phyloP scores from a whole-genome alignment of 2,888 invertebrate species.

The Tromatobia lineatoria region DNA sequence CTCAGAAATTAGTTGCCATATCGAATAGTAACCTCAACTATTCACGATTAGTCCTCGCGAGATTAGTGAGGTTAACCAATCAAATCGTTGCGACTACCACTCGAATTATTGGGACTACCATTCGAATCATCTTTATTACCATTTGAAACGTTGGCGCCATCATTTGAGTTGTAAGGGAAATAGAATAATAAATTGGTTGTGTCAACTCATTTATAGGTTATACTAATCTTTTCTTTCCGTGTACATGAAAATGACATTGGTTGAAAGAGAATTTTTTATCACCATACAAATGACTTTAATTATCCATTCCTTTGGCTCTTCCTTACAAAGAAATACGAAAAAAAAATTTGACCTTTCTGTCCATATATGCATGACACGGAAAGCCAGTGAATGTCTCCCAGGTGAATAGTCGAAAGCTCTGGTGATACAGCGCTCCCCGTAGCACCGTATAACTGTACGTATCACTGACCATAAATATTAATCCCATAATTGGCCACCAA shows the following conservation, averaged over 20 bases:
- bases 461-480: constrained; percentile 79
- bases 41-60: too few relatives aligned
- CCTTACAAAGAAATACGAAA: background rate
- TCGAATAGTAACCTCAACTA: too few relatives aligned
- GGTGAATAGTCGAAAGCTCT: constrained; percentile 54
- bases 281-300: background rate
- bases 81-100: too few relatives aligned
- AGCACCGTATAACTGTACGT: constrained; percentile 12
- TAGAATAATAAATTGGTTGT: too few relatives aligned
- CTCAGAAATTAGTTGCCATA: too few relatives aligned
- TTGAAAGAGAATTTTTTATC: background rate
- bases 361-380: constrained; percentile 12
- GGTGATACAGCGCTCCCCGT: constrained; percentile 6
- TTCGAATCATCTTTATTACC: too few relatives aligned
- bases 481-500: constrained; percentile 81
- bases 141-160: too few relatives aligned
- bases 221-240: too few relatives aligned
- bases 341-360: background rate
- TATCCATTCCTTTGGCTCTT: background rate
- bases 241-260: background rate
- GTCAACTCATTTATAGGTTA: too few relatives aligned
- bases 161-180: too few relatives aligned
- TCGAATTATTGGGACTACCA: too few relatives aligned
- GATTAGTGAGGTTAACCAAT: too few relatives aligned
- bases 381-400: constrained; percentile 62